Conservation (phyloP, 2,113 vertebrate genomes). For the Progne subis region DNA sequence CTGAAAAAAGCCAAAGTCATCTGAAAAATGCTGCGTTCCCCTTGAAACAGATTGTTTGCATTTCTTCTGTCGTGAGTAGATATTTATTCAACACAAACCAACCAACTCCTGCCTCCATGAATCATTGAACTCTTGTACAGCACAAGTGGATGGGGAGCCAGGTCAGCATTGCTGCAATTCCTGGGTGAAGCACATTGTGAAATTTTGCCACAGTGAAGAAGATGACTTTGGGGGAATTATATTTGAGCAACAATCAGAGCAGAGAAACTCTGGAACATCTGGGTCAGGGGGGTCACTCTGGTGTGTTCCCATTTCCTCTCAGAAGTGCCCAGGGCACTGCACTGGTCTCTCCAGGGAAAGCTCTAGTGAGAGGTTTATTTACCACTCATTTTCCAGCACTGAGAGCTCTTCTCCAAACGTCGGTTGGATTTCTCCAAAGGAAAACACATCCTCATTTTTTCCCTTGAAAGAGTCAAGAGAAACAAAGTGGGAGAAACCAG, state of each 20-base stretch:
- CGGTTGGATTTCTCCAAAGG: neutral
- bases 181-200: neutral
- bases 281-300: neutral
- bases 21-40: neutral
- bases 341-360: neutral
- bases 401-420: neutral
- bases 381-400: neutral
- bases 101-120: neutral
- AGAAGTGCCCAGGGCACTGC: neutral
- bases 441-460: neutral
- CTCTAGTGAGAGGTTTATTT: neutral
- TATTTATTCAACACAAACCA: neutral
- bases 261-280: neutral
- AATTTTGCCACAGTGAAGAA: neutral
- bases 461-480: neutral
- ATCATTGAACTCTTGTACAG: neutral
- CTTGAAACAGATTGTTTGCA: neutral
- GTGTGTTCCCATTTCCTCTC: neutral
- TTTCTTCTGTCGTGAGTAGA: neutral
- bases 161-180: neutral
- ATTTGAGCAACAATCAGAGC: neutral
- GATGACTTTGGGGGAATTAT: neutral
- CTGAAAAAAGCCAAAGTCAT: neutral
- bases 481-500: neutral
- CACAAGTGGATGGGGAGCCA: neutral